A percentile compares a stretch with the other conserved stretches of the same genome.
Conservation (phyloP, 2,797 vertebrate species). For the Acanthornis magna region DNA sequence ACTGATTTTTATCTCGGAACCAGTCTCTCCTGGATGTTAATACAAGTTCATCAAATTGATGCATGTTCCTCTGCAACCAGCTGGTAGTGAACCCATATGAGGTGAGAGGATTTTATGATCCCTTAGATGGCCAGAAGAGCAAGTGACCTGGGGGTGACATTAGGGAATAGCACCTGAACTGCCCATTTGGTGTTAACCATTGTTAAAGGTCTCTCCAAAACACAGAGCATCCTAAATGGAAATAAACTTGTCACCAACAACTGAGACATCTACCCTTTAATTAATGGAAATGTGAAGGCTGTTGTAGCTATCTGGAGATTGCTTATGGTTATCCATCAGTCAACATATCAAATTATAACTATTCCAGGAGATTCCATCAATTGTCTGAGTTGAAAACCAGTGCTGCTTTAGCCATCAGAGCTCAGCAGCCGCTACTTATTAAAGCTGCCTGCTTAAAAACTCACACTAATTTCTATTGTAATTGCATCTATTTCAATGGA, state of each 20-base stretch:
- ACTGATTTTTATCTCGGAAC: background rate
- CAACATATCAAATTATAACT: background rate
- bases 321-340: background rate
- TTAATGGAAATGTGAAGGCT: background rate
- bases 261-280: background rate
- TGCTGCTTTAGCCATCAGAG: background rate
- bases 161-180: background rate
- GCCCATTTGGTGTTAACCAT: background rate
- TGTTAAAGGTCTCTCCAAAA: background rate
- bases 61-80: background rate
- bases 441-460: conserved; percentile 24
- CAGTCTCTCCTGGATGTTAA: background rate
- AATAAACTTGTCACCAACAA: background rate
- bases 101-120: background rate
- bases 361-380: background rate
- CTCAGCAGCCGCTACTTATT: background rate
- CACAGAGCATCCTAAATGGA: background rate
- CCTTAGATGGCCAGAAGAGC: background rate
- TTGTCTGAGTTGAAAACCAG: background rate
- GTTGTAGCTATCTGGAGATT: background rate
- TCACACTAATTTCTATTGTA: conserved; percentile 22
- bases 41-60: background rate
- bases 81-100: background rate
- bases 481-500: background rate
- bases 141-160: background rate